phyloP scores from a whole-genome alignment of 2,888 invertebrate species.

The Diaprepes abbreviatus region DNA sequence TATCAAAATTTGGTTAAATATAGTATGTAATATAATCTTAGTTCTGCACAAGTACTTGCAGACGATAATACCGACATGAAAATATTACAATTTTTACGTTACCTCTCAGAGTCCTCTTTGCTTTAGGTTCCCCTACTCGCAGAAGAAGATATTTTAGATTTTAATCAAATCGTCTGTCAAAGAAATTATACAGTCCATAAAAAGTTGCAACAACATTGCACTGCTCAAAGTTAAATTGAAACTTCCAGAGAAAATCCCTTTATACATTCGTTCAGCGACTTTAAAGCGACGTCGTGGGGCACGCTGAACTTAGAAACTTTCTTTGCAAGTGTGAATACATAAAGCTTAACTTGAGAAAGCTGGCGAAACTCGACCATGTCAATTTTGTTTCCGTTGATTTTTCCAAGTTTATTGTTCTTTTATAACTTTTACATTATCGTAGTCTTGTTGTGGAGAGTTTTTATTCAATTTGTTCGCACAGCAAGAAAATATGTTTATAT shows the following conservation, averaged over 20 bases:
- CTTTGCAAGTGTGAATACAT: conserved; percentile 43
- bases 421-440: not conserved
- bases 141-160: too few relatives aligned
- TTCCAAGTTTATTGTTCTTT: not conserved
- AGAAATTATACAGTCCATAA: not conserved
- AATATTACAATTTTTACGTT: too few relatives aligned
- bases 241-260: conserved; percentile 40
- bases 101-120: too few relatives aligned
- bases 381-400: conserved; percentile 2
- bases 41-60: too few relatives aligned
- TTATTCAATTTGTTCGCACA: too few relatives aligned
- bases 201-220: conserved; percentile 26
- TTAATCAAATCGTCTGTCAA: not conserved
- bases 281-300: conserved; percentile 32
- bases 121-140: too few relatives aligned
- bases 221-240: conserved; percentile 45
- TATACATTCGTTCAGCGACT: conserved; percentile 42
- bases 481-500: too few relatives aligned
- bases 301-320: conserved; percentile 39
- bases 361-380: conserved; percentile 7
- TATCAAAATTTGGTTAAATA: too few relatives aligned
- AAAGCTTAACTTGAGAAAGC: conserved; percentile 40
- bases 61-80: too few relatives aligned
- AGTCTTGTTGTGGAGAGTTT: too few relatives aligned
- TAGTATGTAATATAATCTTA: too few relatives aligned